Conservation (phyloP, 2,888 invertebrate genomes). For the Ceriagrion tenellum region DNA sequence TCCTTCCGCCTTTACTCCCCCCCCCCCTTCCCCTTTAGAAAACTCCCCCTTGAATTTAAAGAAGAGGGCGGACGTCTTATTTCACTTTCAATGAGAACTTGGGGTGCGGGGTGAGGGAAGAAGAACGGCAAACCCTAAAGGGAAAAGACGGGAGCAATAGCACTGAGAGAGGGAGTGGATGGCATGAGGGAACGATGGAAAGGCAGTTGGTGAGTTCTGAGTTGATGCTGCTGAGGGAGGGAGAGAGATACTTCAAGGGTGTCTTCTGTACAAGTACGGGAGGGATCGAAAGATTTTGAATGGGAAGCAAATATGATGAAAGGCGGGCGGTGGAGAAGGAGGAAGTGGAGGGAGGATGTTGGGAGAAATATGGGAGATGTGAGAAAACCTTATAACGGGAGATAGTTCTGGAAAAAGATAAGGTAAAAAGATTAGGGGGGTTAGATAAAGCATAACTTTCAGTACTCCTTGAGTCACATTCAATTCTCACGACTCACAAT, state of each 20-base stretch:
- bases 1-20: neutral
- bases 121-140: neutral
- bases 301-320: neutral
- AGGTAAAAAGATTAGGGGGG: too few species aligned
- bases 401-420: too few species aligned
- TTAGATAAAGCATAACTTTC: too few species aligned
- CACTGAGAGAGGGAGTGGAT: neutral
- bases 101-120: neutral
- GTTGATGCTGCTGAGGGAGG: neutral
- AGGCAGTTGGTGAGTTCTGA: neutral
- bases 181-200: neutral
- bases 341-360: neutral
- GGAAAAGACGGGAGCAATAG: neutral
- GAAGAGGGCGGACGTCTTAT: neutral
- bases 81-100: neutral
- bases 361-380: neutral
- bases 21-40: neutral
- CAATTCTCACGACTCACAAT: too few species aligned
- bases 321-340: too few species aligned
- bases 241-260: neutral
- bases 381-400: neutral
- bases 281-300: neutral
- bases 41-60: neutral
- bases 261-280: neutral
- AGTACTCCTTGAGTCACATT: too few species aligned